These are phyloP conservation scores for Galago senegalensis DNA, from an alignment of 2,797 vertebrate species.

Conservation along the genomic window DNA sequence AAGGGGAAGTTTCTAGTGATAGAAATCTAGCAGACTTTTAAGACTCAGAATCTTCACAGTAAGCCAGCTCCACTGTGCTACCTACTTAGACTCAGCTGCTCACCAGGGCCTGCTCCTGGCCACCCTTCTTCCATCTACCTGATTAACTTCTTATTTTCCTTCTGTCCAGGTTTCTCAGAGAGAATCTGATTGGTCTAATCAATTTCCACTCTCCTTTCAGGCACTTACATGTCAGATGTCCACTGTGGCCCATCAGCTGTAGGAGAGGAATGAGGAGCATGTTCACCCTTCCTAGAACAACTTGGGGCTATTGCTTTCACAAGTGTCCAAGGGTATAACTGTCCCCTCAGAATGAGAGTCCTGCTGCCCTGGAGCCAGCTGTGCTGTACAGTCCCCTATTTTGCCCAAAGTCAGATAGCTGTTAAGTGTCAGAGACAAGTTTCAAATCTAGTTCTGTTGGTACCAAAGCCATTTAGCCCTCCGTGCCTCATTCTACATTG, in stretches of 20 bases:
- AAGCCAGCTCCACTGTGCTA: background rate
- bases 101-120: background rate
- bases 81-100: background rate
- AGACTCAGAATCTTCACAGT: background rate
- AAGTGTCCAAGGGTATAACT: background rate
- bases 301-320: background rate
- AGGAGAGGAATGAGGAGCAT: background rate
- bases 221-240: background rate
- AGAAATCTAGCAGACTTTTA: background rate
- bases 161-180: background rate
- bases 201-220: background rate
- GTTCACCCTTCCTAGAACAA: background rate
- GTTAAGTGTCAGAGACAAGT: background rate
- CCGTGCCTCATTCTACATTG: background rate
- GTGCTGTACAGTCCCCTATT: background rate
- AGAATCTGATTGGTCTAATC: background rate
- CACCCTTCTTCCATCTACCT: background rate
- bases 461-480: background rate
- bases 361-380: background rate
- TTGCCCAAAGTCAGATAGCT: background rate
- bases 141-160: background rate
- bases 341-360: no score
- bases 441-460: background rate
- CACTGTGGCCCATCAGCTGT: background rate
- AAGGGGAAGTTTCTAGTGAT: background rate